Base-by-base conservation (phyloP, 2,797 vertebrate species). In the Acrocephalus scirpaceus region DNA sequence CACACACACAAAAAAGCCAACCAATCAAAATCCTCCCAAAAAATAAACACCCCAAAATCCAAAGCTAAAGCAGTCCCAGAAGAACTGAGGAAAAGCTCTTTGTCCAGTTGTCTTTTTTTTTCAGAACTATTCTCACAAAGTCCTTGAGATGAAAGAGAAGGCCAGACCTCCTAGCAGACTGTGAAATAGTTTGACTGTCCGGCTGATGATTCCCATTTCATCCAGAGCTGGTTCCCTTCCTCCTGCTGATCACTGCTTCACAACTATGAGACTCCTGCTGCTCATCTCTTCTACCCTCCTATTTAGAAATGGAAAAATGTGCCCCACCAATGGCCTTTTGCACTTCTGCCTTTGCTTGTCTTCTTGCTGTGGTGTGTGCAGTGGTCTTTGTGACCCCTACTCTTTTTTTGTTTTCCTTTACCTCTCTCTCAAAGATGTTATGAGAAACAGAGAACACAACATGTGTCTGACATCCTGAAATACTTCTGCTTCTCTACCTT, bases 221-320 rank as follows among this genome's bases (percentile, higher is more conserved):
- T 56, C 36, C 58, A 56, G 71, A 88, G 30, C 50, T 67, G 18
- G 44, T 80, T 93, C 89, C 82, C 34, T 91, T 96, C 56, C 51
- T 91, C 84, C 91, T 92, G 88, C 91, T 93, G 92, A 76, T 92
- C 88, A 51, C 71, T 75, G 47, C 20, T 50, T 74, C 47, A 71
- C 54, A 89, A 50, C 45, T 83, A 51, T 95, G 94, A 89, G 69
- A 32, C 47, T 89, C 93, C 87, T 90, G 92, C 87, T 96, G 93
- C 69, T 93, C 54, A 62, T 91, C 70, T 51, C 50, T 77, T 89
- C 38, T 85, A 44, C n/a, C 3, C 62, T 83, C 54, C 44, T 66
- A 80, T 87, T 96, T 88, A 83, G 66, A 93, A 93, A 83, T 0
- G 80, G 75, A 94, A 91, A 91, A 95, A 95, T 75, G 75, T 64